Conservation (phyloP, 2,888 invertebrate genomes). For the Nudaria mundana region DNA sequence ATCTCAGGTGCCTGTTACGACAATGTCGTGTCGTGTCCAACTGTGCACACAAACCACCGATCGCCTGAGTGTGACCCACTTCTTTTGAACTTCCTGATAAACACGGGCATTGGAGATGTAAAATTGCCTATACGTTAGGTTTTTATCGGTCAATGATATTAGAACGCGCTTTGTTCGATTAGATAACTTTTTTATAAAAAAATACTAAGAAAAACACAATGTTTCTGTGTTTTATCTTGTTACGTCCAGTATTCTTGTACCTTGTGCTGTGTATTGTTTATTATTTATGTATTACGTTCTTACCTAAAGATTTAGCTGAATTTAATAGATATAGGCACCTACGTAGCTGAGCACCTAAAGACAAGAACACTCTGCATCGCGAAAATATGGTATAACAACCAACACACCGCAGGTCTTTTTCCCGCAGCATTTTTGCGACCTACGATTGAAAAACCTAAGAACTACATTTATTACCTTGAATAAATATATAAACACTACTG, state of each 20-base stretch:
- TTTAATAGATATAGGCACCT: too few relatives aligned
- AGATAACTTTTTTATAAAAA: not conserved
- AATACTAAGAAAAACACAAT: not conserved
- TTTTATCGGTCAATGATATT: constrained; percentile 8
- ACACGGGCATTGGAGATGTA: constrained; percentile 18
- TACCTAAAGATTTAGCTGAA: too few relatives aligned
- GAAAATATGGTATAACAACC: too few relatives aligned
- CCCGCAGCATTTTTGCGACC: too few relatives aligned
- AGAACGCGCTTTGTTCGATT: not conserved
- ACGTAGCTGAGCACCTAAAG: too few relatives aligned
- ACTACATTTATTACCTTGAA: too few relatives aligned
- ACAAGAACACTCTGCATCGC: too few relatives aligned
- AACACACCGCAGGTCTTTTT: too few relatives aligned
- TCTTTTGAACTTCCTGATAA: constrained; percentile 26
- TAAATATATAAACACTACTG: too few relatives aligned
- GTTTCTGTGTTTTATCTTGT: not conserved
- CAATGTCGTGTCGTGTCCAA: constrained; percentile 20
- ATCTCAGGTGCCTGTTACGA: not conserved
- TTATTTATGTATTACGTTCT: too few relatives aligned
- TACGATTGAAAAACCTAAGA: too few relatives aligned
- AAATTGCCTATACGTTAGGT: constrained; percentile 16
- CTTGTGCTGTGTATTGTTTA: not conserved
- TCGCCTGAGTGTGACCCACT: constrained; percentile 32
- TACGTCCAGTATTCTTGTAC: not conserved
- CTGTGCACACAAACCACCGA: constrained; percentile 23